Evolutionary conservation across 2,888 invertebrate species (phyloP), one percentile per base, ranked within the genome.

Genomic region (Andrena chrysosceles): DNA sequence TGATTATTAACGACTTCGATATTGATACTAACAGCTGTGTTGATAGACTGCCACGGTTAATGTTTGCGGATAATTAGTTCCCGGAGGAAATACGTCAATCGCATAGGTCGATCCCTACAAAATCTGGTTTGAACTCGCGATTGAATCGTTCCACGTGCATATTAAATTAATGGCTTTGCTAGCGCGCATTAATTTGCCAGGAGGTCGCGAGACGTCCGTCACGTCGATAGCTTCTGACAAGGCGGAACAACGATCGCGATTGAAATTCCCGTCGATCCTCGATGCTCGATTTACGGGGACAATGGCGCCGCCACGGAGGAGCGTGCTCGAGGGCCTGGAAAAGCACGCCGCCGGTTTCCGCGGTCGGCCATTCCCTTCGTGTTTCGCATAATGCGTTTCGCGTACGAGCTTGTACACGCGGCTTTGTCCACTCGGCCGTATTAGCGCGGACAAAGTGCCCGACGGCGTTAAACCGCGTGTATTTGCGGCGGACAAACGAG

Each of bases 371-470:
- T 79, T 62, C 49, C 42, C 42, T 64, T 31, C 67, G 60, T 82
- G 84, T 85, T 35, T 23, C 54, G 80, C 68, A 75, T 84, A 83
- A 87, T 83, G 81, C 76, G 81, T 82, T 60, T 63, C 62, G n/a
- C 68, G 62, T 48, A 77, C 56, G 31, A 52, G 63, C 54, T 26
- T 52, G 35, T 60, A 56, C 16, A 13, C 60, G 60, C 26, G 20
- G 33, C 83, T 83, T 87, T 87, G 81, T 82, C 62, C 60, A 54
- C 23, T 16, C 35, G 13, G n/a, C 23, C 75, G 71, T 74, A 80
- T 87, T 87, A 83, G 72, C 74, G 54, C 75, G 80, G 54, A 79
- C 85, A 82, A 85, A 86, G 82, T 83, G 73, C 86, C 88, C 88
- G 88, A 84, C 87, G 88, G 84, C 29, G 66, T 63, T 83, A 77